Percentiles rank a stretch among this genome's conserved stretches.
Evolutionary conservation across 92 coral and sea anemone species (phyloP).

Genomic region (Desmophyllum pertusum): DNA sequence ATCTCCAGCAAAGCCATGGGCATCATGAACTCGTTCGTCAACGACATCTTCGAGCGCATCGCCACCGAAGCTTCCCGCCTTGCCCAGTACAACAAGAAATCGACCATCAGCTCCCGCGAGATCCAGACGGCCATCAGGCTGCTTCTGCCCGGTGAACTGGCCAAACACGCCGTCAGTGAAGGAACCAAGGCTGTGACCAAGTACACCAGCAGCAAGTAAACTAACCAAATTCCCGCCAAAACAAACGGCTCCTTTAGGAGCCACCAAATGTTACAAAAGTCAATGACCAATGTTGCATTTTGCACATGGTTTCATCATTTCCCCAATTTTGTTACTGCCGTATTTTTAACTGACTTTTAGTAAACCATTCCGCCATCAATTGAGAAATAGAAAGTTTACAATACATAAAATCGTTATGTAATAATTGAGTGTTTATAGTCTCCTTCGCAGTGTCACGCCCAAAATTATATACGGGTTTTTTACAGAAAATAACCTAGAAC

Average conservation of each 20-base stretch:
- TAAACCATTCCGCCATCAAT: too few species aligned
- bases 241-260: conserved; percentile 87
- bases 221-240: conserved; percentile 49
- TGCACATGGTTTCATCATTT: too few species aligned
- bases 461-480: too few species aligned
- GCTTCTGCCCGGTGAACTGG: conserved; percentile 94
- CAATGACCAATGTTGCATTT: background rate
- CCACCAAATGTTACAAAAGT: conserved; percentile 55
- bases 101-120: conserved; percentile 91
- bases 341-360: too few species aligned
- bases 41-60: conserved; percentile 94
- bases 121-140: conserved; percentile 84
- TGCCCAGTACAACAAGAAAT: conserved; percentile 89
- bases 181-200: conserved; percentile 99
- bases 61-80: conserved; percentile 88
- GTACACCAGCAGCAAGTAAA: conserved; percentile 97
- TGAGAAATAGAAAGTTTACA: too few species aligned
- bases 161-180: conserved; percentile 98
- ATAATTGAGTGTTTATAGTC: too few species aligned
- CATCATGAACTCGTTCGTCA: conserved; percentile 97
- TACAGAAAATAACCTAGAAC: too few species aligned
- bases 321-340: too few species aligned
- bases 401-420: too few species aligned
- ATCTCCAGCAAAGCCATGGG: conserved; percentile 98
- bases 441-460: too few species aligned